Evolutionary conservation across 2,113 vertebrate species (phyloP), one percentile per base, ranked within the genome.

Genomic region (Donacobius atricapilla): DNA sequence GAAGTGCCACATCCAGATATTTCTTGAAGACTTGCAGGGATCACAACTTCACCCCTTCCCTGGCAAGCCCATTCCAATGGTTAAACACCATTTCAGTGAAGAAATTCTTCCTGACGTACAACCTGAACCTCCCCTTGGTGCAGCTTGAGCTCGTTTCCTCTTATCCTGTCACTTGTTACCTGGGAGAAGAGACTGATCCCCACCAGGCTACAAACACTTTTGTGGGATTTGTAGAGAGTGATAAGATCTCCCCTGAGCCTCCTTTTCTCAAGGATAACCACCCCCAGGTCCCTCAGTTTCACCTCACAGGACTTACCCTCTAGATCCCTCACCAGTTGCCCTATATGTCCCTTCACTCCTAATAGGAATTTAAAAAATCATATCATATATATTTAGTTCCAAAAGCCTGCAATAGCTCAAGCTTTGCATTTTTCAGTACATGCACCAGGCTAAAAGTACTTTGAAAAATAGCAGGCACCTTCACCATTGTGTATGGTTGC

Each of bases 61-160:
- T n/a, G 39, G 45, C 15, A 18, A 47, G 56, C 15, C 23, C 2
- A 2, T 64, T n/a, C 25, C 35, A 25, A 7, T 8, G 17, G 25
- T 25, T 40, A 35, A 39, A 25, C 17, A 35, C 17, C 4, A 6
- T 48, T 64, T 56, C 21, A 64, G 21, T 21, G 42, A 27, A 35
- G 24, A 56, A 80, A 56, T 56, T 80, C 13, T 42, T 64, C 35
- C 25, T 27, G 30, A 22, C 42, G 48, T 11, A 9, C 35, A 31
- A 2, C 8, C 9, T 42, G 14, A 80, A 48, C 20, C 4, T 56
- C 11, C 16, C 17, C 14, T 42, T 27, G 11, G 30, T 17, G 24
- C 25, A 21, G 21, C 14, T 25, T 48, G 57, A 31, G 17, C 13
- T 35, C 0, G 0, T 42, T 48, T 56, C 20, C 7, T 25, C 48